These are phyloP conservation scores for Xenops minutus DNA, from an alignment of 2,797 vertebrate species.

Conservation along the genomic window DNA sequence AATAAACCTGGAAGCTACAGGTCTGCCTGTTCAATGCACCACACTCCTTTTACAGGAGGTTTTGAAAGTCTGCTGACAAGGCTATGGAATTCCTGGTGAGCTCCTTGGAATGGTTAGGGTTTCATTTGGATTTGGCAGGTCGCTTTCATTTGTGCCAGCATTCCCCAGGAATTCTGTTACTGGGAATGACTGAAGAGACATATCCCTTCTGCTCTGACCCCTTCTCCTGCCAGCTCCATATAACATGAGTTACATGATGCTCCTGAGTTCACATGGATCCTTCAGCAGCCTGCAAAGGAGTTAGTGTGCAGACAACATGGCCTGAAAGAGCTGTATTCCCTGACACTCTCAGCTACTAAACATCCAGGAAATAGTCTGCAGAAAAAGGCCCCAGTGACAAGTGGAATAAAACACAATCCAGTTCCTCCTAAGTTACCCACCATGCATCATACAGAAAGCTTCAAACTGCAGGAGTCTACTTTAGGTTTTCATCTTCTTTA, in stretches of 20 bases:
- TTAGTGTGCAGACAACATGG: background rate
- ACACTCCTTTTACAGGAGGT: background rate
- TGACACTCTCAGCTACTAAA: background rate
- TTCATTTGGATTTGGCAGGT: background rate
- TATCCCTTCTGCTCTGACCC: background rate
- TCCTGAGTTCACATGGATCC: rapidly evolving
- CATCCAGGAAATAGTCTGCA: background rate
- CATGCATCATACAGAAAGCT: background rate
- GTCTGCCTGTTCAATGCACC: background rate
- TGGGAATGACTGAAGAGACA: background rate
- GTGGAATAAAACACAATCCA: background rate
- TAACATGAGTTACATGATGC: rapidly evolving
- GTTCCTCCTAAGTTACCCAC: background rate
- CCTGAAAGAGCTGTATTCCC: background rate
- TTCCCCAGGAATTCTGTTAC: background rate
- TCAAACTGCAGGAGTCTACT: background rate
- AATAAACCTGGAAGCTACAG: background rate
- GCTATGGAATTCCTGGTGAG: background rate
- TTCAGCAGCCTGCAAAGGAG: background rate
- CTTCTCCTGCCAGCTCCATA: background rate
- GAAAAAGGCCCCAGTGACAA: background rate
- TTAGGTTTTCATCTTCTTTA: background rate
- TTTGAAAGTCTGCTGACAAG: background rate
- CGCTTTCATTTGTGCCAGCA: background rate
- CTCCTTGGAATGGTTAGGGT: background rate